Base-by-base conservation (phyloP, 2,113 vertebrate genomes). In the Tetraodon nigroviridis region DNA sequence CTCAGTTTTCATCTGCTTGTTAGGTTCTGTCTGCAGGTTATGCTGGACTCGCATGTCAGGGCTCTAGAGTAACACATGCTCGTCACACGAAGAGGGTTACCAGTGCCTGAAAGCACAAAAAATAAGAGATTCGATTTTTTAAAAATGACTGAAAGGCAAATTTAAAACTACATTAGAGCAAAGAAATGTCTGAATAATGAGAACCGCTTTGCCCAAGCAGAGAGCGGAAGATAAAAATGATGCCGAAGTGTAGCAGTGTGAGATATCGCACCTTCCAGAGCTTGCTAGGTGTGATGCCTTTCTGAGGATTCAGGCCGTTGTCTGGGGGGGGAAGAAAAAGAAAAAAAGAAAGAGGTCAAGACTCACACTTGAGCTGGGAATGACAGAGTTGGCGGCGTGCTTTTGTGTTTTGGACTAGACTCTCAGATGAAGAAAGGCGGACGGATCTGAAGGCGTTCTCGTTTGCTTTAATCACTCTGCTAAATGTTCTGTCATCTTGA, bases 361-460 rank as follows among this genome's bases (percentile, higher is more conserved):
- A 84, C 86, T 86, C 92, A 96, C 95, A 92, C 92, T 93, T 90
- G 87, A 92, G 87, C 86, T 90, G 85, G 90, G 92, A 80, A 92
- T 94, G 94, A 90, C 95, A 97, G 90, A 84, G 72, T 7, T 95
- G 92, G 88, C 97, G 98, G 91, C 90, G 93, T 61, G 94, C 91
- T 57, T 92, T 91, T 73, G 87, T 60, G 86, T 93, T 92, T 88
- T 90, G 75, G 88, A 97, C 92, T 76, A 92, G 88, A 79, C 97
- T 94, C 90, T 87, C 83, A 58, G 91, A 89, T 76, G 45, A 63
- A 29, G 65, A 68, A 2, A 13, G 27, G 51, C 47, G 72, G 24
- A 61, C 64, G 65, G 32, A 20, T 6, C 51, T 41, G 41, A 1
- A 21, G 49, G 10, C 20, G 51, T 10, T 1, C 29, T 7, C 8